phyloP scores from a whole-genome alignment of 2,113 vertebrate species.

The Rhinoptilus africanus region DNA sequence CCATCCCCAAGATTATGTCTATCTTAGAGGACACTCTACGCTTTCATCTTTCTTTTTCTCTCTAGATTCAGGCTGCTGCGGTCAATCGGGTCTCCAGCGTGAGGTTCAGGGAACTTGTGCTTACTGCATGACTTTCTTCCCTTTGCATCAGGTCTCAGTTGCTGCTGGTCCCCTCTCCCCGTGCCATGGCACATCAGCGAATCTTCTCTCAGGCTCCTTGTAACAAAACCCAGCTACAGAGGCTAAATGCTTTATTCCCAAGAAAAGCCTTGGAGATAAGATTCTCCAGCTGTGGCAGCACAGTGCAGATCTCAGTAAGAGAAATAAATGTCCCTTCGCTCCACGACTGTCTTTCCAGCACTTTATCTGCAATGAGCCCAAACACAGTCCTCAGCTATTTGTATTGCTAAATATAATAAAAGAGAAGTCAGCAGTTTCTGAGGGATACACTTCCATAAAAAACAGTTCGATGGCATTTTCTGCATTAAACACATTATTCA shows the following conservation, averaged over 20 bases:
- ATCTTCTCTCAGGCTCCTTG: constrained; percentile 44
- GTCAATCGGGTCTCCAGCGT: neutral
- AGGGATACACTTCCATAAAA: constrained; percentile 60
- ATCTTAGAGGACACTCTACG: neutral
- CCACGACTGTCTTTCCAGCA: constrained; percentile 43
- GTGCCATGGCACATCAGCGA: constrained; percentile 24
- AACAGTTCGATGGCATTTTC: constrained; percentile 21
- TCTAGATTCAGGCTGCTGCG: neutral
- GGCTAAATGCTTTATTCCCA: constrained; percentile 69
- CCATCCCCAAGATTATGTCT: neutral
- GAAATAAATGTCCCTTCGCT: constrained; percentile 67
- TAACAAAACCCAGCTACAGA: constrained; percentile 52
- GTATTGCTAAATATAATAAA: constrained; percentile 64
- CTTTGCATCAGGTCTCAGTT: neutral
- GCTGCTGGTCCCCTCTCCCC: neutral
- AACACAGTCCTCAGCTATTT: constrained; percentile 57
- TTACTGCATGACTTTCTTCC: neutral
- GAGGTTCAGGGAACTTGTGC: neutral
- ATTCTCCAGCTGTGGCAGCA: constrained; percentile 54
- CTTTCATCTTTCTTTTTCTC: neutral
- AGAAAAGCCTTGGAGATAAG: constrained; percentile 67
- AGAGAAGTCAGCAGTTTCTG: constrained; percentile 49
- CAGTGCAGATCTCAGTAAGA: neutral
- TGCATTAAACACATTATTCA: constrained; percentile 59
- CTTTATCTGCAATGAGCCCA: constrained; percentile 62